Base-by-base conservation (phyloP, 2,888 invertebrate genomes). In the Exephanes ischioxanthus region DNA sequence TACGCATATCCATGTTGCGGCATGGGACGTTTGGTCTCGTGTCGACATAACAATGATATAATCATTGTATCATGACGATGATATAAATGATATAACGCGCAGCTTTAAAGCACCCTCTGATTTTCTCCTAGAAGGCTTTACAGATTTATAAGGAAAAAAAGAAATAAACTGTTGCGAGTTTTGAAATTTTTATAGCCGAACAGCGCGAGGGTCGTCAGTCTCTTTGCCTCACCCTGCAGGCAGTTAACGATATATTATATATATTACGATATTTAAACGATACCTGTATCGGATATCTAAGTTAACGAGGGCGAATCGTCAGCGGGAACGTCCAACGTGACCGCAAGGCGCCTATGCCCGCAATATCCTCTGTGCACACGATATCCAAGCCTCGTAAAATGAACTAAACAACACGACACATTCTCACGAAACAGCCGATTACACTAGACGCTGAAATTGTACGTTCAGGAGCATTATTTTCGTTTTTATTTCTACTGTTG, bases 211-310 rank as follows among this genome's bases (percentile, higher is more conserved):
- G 70, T 83, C 68, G 45, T 70, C 85, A 82, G 85, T 88, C 75
- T 81, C 75, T 82, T 87, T 89, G 89, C 87, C 86, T 91, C 90
- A 90, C 87, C 89, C 89, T 89, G 83, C 88, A 88, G 84, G 84
- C 88, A 89, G 86, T 88, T 89, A 84, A 90, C 87, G 86, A 89
- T 89, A 87, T 87, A 86, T 89, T 89, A 78, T 72, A 72, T 53
- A 79, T 70, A 68, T 58, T 81, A 81, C 63, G 73, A 78, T 81
- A 78, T 78, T 81, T 66, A 37, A 72, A 67, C 33, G 73, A 76
- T 83, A 76, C 68, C 68, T 70, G 72, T 61, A 53, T 67, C 70
- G 58, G 41, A 79, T 68, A 71, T 75, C 66, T 63, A 19, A 30
- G 72, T 80, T 80, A 73, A 73, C 72, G 68, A 55, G 75, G 72